Base-by-base conservation (phyloP, 2,113 vertebrate species). In the Sarotherodon lohbergeri region DNA sequence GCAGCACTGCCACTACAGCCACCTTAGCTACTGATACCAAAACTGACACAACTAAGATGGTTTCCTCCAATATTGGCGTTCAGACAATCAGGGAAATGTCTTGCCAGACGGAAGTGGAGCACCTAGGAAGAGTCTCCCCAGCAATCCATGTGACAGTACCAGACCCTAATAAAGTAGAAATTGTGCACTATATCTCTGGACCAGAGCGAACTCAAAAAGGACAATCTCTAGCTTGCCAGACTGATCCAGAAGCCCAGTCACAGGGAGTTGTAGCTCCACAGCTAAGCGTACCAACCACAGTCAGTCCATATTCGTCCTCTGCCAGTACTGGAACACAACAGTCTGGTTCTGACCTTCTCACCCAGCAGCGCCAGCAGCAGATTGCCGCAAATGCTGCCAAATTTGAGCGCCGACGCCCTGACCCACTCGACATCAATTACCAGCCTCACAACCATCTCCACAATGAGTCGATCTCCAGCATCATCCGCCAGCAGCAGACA, bases 191-290 rank as follows among this genome's bases (percentile, higher is more conserved):
- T 93, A 99, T 99, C 87, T 99, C 99, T 0, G 99, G 98, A 7
- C 98, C 99, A 0, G 99, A 99, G 95, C 97, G 98, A 92, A 99
- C 98, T 0, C 97, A 97, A 61, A 97, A 96, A 5, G 98, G 99
- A 0, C 98, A 99, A 94, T 99, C 98, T 89, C 91, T 99, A 80
- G 98, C 98, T 80, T 99, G 99, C 92, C 99, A 99, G 94, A 99
- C 99, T 0, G 99, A 99, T 86, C 97, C 96, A 0, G 99, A 99
- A 80, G 96, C 95, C 2, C 97, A 98, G 90, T 97, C 97, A 2
- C 98, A 98, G 87, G 97, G 97, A 0, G 89, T 98, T 2, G 97
- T 98, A 12, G 97, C 97, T 4, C 97, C 98, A 1, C 99, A 99
- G 94, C 96, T 99, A 34, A 96, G 96, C 0, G 97, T 98, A 73